Evolutionary conservation across 2,797 vertebrate genomes (phyloP).

Genomic region (Paguma larvata): DNA sequence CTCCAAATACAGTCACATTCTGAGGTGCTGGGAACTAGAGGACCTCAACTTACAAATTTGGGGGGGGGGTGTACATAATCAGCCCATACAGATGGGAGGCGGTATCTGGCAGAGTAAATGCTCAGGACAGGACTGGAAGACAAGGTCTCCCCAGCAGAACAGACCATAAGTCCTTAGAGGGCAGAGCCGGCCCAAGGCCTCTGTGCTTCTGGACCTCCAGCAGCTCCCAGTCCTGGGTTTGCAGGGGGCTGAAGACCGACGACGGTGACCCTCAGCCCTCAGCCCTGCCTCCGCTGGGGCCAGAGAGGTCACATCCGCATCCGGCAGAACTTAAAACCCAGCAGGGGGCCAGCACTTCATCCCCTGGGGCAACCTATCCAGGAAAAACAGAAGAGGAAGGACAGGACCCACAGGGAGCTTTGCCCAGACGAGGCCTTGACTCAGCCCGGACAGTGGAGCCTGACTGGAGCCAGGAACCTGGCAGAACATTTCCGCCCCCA

Average conservation of each 20-base stretch:
- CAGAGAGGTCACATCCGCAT: background rate
- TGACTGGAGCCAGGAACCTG: background rate
- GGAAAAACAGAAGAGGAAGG: background rate
- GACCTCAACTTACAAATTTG: background rate
- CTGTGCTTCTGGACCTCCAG: rapidly evolving
- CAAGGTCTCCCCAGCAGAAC: background rate
- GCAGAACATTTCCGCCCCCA: background rate
- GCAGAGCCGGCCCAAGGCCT: background rate
- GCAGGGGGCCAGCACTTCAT: rapidly evolving
- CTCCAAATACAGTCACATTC: background rate
- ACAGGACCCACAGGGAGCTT: rapidly evolving
- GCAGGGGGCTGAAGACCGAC: background rate
- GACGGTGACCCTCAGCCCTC: no score
- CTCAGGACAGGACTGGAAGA: background rate
- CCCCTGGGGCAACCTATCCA: rapidly evolving
- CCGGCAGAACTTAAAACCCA: background rate
- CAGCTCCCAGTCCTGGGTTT: no score
- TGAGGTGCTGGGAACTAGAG: background rate
- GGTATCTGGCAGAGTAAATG: no score
- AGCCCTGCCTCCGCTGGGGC: background rate
- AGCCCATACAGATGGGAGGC: background rate
- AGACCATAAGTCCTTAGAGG: background rate
- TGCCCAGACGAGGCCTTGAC: rapidly evolving
- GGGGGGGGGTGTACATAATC: background rate
- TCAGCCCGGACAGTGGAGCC: background rate